These are phyloP conservation scores for Stegophylla sp. DNA, from an alignment of 2,888 invertebrate genomes.

Conservation along the genomic window DNA sequence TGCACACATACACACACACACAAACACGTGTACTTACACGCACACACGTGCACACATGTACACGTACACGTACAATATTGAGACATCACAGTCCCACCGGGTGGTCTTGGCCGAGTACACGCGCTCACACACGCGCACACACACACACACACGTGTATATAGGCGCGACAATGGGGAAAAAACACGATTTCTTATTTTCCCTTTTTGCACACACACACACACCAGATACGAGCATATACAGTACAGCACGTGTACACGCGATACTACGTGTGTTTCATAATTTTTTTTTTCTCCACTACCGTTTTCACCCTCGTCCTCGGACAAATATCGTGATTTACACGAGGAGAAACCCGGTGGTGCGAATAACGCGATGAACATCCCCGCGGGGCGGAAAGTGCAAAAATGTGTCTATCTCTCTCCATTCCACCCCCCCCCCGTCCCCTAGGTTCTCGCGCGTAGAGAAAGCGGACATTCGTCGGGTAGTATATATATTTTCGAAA, in stretches of 20 bases:
- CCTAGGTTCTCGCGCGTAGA: no score
- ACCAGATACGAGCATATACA: no score
- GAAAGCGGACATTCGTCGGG: neutral
- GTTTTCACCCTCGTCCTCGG: neutral
- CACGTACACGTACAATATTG: neutral
- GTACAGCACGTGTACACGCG: neutral
- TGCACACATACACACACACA: neutral
- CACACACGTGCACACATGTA: neutral
- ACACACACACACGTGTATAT: neutral
- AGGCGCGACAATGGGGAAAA: slow-evolving; percentile 17
- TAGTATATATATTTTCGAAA: slow-evolving; percentile 29
- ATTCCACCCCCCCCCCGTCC: neutral
- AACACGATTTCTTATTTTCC: slow-evolving; percentile 36
- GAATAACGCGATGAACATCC: slow-evolving; percentile 35
- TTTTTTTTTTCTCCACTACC: neutral
- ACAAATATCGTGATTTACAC: slow-evolving; percentile 50
- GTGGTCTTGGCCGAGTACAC: slow-evolving; percentile 11
- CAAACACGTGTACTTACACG: no score
- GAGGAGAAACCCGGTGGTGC: slow-evolving; percentile 33
- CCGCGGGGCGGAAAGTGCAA: slow-evolving; percentile 53
- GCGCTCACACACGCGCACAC: neutral
- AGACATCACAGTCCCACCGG: slow-evolving; percentile 47
- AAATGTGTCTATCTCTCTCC: slow-evolving; percentile 42
- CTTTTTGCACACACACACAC: neutral
- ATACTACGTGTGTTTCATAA: neutral